A percentile compares a stretch with the other conserved stretches of the same genome.
Evolutionary conservation across 2,888 invertebrate species (phyloP).

Genomic region (Lordiphosa andalusiaca): DNA sequence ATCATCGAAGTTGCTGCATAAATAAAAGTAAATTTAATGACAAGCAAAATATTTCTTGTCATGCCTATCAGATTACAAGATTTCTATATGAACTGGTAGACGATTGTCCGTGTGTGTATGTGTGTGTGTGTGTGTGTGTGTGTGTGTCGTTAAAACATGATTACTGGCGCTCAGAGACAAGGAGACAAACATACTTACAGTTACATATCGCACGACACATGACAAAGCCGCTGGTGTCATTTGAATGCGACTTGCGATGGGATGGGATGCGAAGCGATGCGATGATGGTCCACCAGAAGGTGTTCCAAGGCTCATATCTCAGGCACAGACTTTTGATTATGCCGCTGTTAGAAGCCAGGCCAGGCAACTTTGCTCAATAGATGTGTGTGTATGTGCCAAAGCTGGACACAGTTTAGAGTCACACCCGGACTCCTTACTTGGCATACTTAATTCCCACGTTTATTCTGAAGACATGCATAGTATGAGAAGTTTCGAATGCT

Average conservation of each 20-base stretch:
- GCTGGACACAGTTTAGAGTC: too few relatives aligned
- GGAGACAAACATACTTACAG: slow-evolving; percentile 23
- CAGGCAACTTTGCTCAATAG: slow-evolving; percentile 5
- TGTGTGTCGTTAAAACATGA: slow-evolving; percentile 68
- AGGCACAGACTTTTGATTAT: slow-evolving; percentile 26
- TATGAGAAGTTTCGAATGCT: too few relatives aligned
- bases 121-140: slow-evolving; percentile 32
- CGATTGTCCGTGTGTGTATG: slow-evolving; percentile 36
- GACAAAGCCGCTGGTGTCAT: slow-evolving; percentile 74
- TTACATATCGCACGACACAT: slow-evolving; percentile 42
- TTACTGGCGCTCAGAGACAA: slow-evolving; percentile 60
- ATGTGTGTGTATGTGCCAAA: too few relatives aligned
- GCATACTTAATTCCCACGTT: too few relatives aligned
- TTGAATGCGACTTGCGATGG: slow-evolving; percentile 59
- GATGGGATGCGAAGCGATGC: slow-evolving; percentile 47
- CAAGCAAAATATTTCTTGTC: slow-evolving; percentile 75
- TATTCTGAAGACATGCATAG: too few relatives aligned
- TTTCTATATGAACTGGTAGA: slow-evolving; percentile 67
- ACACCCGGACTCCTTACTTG: too few relatives aligned
- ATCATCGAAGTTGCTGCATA: slow-evolving; percentile 70
- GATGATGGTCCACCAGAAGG: slow-evolving; percentile 27
- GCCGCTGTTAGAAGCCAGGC: slow-evolving; percentile 20
- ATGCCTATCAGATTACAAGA: slow-evolving; percentile 75
- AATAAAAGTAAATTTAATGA: slow-evolving; percentile 75
- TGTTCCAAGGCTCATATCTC: slow-evolving; percentile 26